phyloP scores from a whole-genome alignment of 1,140 invertebrate genomes.

The Cyrtorhinus lividipennis region DNA sequence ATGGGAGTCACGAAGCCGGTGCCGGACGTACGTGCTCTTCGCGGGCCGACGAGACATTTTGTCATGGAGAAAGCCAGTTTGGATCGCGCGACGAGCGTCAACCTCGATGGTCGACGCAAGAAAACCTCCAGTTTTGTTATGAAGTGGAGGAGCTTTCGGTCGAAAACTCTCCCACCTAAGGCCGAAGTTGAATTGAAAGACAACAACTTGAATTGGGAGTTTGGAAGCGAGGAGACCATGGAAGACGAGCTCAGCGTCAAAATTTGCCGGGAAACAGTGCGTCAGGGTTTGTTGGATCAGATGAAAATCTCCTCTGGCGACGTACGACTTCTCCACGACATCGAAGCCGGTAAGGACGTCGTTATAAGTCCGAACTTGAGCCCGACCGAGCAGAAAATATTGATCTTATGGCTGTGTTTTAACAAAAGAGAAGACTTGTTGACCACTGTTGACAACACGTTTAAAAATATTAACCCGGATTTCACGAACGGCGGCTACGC shows the following conservation, averaged over 20 bases:
- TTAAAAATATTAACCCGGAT: slow-evolving; percentile 50
- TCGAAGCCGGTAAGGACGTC: slow-evolving; percentile 46
- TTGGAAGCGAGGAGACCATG: slow-evolving; percentile 39
- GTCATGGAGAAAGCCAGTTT: slow-evolving; percentile 26
- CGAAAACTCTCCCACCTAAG: slow-evolving; percentile 10
- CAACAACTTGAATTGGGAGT: slow-evolving; percentile 16
- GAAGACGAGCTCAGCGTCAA: slow-evolving; percentile 48
- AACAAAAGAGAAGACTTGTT: slow-evolving; percentile 48
- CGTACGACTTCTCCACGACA: slow-evolving; percentile 48
- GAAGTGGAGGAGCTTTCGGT: slow-evolving; percentile 27
- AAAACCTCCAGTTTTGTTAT: slow-evolving; percentile 27
- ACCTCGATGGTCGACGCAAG: slow-evolving; percentile 23
- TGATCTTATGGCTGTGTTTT: slow-evolving; percentile 54
- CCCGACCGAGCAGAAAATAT: slow-evolving; percentile 33
- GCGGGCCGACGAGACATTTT: no score
- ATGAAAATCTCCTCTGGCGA: slow-evolving; percentile 48
- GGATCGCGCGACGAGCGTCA: slow-evolving; percentile 28
- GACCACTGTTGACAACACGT: slow-evolving; percentile 39
- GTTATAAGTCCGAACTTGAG: slow-evolving; percentile 30
- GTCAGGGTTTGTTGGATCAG: slow-evolving; percentile 51
- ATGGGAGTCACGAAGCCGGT: no score
- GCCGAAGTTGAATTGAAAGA: slow-evolving; percentile 10
- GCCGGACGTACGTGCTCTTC: no score
- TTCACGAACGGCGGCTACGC: slow-evolving; percentile 51
- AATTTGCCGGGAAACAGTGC: slow-evolving; percentile 55